Conservation (phyloP, 2,888 invertebrate genomes). For the Cephonodes hylas region DNA sequence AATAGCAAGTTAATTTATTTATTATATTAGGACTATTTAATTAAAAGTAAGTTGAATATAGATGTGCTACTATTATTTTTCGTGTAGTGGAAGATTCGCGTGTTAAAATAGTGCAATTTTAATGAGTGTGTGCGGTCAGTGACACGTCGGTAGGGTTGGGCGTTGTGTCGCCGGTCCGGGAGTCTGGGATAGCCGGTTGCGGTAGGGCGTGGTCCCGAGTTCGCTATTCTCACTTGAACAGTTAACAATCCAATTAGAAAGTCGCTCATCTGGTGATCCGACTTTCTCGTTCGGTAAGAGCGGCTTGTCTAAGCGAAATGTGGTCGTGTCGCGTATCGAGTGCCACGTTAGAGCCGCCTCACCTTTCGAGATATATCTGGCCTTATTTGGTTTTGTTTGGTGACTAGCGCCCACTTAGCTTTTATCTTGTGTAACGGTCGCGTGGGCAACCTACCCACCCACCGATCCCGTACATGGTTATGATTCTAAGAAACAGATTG, state of each 20-base stretch:
- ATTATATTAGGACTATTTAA: conserved; percentile 78
- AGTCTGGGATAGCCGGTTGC: conserved; percentile 68
- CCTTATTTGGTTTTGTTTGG: conserved; percentile 71
- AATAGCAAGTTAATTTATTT: conserved; percentile 78
- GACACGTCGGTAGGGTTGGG: conserved; percentile 59
- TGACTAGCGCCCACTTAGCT: conserved; percentile 63
- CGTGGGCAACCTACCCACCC: conserved; percentile 63
- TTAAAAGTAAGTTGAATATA: conserved; percentile 74
- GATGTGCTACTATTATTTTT: conserved; percentile 41
- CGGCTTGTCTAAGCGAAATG: conserved; percentile 41
- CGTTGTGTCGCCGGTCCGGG: conserved; percentile 49
- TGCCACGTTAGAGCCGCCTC: conserved; percentile 64
- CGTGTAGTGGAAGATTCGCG: conserved; percentile 50
- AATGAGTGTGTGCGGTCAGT: conserved; percentile 71
- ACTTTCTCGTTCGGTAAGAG: conserved; percentile 57
- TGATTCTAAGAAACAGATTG: conserved; percentile 15
- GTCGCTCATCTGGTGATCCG: conserved; percentile 43
- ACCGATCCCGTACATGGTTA: conserved; percentile 45
- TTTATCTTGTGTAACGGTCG: conserved; percentile 40
- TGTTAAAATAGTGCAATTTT: conserved; percentile 51
- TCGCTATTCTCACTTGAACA: conserved; percentile 27
- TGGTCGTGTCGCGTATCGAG: conserved; percentile 47
- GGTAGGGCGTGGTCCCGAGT: conserved; percentile 76
- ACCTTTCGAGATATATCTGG: conserved; percentile 43
- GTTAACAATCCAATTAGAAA: conserved; percentile 49